Evolutionary conservation across 1,140 invertebrate species (phyloP).

Genomic region (Drosophila pruinosa): DNA sequence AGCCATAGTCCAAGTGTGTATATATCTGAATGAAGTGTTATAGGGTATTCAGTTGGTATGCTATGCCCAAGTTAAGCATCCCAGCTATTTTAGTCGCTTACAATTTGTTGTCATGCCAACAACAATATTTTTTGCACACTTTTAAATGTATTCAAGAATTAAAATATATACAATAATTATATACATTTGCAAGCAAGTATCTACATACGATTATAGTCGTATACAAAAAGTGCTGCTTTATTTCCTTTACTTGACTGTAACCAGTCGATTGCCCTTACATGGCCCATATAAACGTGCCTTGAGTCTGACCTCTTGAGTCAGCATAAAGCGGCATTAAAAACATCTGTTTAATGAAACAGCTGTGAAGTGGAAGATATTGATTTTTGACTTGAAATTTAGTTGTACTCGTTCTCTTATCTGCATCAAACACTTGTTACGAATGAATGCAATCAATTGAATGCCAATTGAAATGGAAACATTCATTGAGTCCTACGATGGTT

Average conservation of each 20-base stretch:
- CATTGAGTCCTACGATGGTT: not conserved
- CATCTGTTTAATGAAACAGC: not conserved
- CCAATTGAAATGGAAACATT: not conserved
- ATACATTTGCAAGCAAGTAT: not conserved
- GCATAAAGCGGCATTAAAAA: not conserved
- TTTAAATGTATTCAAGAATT: not conserved
- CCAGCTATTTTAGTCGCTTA: not conserved
- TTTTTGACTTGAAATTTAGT: not conserved
- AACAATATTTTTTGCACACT: not conserved
- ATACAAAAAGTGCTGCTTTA: not conserved
- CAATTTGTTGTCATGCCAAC: not conserved
- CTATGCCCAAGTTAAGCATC: not conserved
- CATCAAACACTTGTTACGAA: not conserved
- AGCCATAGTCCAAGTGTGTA: no score
- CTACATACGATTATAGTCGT: no score
- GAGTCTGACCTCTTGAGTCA: not conserved
- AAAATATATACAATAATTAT: not conserved
- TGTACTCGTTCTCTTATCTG: not conserved
- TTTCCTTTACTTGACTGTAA: not conserved
- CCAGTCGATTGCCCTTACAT: not conserved
- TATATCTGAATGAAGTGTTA: not conserved
- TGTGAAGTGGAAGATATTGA: not conserved
- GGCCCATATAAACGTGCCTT: not conserved
- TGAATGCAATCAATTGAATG: slow-evolving; percentile 6
- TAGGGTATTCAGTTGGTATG: not conserved